Percentiles rank a stretch among this genome's conserved stretches.
Conservation (phyloP, 2,113 vertebrate genomes). For the Phainopepla nitens region DNA sequence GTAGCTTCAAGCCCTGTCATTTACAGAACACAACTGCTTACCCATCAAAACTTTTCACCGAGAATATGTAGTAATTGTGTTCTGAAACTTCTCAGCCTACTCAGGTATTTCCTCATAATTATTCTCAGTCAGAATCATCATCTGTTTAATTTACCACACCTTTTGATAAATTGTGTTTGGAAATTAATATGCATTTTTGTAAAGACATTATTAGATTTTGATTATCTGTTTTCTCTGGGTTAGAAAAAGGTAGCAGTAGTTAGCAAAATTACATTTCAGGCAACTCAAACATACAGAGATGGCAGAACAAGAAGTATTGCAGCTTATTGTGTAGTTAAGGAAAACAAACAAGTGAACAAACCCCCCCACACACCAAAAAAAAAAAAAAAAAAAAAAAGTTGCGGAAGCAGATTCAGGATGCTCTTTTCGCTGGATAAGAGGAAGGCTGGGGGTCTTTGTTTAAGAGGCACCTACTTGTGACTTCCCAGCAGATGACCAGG, state of each 20-base stretch:
- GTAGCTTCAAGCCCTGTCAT: neutral
- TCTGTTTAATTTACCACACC: neutral
- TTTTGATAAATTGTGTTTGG: neutral
- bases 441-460: neutral
- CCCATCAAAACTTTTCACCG: neutral
- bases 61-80: neutral
- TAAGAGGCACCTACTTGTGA: neutral
- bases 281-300: neutral
- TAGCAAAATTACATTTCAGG: neutral
- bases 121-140: neutral
- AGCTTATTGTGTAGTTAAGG: neutral
- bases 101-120: neutral
- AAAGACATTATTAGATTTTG: neutral
- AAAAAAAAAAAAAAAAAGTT: neutral
- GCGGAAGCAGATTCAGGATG: neutral
- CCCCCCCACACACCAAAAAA: fast-evolving
- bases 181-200: neutral
- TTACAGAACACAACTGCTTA: neutral
- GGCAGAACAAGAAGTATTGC: neutral
- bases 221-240: neutral
- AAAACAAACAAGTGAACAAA: neutral
- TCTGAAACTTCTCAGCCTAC: neutral
- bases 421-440: neutral
- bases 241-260: neutral
- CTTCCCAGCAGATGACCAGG: neutral